Percentiles rank a stretch among this genome's conserved stretches.
phyloP scores from a whole-genome alignment of 2,888 invertebrate genomes.

The Phorcus lineatus region DNA sequence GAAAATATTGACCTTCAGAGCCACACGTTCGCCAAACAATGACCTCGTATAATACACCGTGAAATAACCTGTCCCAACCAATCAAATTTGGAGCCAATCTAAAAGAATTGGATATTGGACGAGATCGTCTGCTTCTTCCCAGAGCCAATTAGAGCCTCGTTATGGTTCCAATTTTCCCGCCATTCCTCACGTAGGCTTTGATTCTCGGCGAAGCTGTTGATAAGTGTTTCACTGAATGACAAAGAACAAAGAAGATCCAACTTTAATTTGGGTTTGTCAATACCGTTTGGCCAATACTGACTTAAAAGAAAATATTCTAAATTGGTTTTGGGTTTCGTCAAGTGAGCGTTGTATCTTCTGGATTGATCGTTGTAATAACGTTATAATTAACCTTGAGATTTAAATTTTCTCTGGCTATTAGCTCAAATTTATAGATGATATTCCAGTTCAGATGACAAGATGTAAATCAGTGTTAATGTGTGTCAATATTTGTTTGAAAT shows the following conservation, averaged over 20 bases:
- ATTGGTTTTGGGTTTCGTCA: too few species aligned
- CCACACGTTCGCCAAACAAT: conserved; percentile 1
- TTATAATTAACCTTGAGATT: too few species aligned
- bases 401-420: too few species aligned
- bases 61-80: not conserved
- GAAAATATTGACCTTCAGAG: conserved; percentile 1
- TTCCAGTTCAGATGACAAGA: too few species aligned
- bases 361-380: too few species aligned
- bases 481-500: too few species aligned
- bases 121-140: not conserved
- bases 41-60: not conserved
- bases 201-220: not conserved
- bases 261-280: not conserved
- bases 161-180: not conserved
- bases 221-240: not conserved
- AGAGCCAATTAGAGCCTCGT: conserved; percentile 10
- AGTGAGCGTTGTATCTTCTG: too few species aligned
- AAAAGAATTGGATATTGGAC: not conserved
- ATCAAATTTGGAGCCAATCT: not conserved
- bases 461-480: too few species aligned
- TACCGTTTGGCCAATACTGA: too few species aligned
- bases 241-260: not conserved
- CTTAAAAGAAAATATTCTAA: too few species aligned
- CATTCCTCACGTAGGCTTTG: conserved; percentile 1
- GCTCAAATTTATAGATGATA: too few species aligned